phyloP scores from a whole-genome alignment of 2,888 invertebrate species.

The Drosophila incognita region DNA sequence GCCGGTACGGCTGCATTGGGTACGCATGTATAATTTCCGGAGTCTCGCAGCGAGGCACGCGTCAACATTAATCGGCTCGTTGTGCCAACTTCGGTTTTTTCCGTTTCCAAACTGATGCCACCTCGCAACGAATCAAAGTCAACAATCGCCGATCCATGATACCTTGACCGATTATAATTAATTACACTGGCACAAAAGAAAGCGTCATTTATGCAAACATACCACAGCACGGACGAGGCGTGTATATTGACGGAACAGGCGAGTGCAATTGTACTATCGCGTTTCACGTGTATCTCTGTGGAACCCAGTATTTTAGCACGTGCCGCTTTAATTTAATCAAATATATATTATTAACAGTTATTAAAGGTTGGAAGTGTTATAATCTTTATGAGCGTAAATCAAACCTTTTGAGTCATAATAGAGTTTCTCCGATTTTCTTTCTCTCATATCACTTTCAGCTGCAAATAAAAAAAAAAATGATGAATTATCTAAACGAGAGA shows the following conservation, averaged over 20 bases:
- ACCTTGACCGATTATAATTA: slow-evolving; percentile 86
- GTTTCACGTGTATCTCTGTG: slow-evolving; percentile 94
- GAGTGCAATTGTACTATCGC: slow-evolving; percentile 95
- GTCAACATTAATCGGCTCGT: slow-evolving; percentile 94
- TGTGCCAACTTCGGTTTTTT: slow-evolving; percentile 93
- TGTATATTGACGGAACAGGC: slow-evolving; percentile 95
- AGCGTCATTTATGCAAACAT: slow-evolving; percentile 75
- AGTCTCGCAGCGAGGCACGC: slow-evolving; percentile 93
- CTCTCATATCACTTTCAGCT: slow-evolving; percentile 81
- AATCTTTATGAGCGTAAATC: slow-evolving; percentile 18
- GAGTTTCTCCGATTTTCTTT: slow-evolving; percentile 79
- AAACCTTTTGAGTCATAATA: slow-evolving; percentile 83
- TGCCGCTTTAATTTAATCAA: slow-evolving; percentile 87
- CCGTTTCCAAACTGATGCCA: slow-evolving; percentile 95
- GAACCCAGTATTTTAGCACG: slow-evolving; percentile 94
- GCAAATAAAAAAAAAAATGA: slow-evolving; percentile 52
- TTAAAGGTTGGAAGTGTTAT: neutral
- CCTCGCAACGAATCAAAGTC: slow-evolving; percentile 94
- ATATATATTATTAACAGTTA: neutral
- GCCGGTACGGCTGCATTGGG: slow-evolving; percentile 94
- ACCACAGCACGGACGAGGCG: slow-evolving; percentile 91
- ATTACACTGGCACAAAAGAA: neutral
- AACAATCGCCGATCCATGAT: slow-evolving; percentile 92
- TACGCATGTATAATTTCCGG: slow-evolving; percentile 95
- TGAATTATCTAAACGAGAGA: neutral